phyloP scores from a whole-genome alignment of 2,113 vertebrate genomes.

The Channa maculata region DNA sequence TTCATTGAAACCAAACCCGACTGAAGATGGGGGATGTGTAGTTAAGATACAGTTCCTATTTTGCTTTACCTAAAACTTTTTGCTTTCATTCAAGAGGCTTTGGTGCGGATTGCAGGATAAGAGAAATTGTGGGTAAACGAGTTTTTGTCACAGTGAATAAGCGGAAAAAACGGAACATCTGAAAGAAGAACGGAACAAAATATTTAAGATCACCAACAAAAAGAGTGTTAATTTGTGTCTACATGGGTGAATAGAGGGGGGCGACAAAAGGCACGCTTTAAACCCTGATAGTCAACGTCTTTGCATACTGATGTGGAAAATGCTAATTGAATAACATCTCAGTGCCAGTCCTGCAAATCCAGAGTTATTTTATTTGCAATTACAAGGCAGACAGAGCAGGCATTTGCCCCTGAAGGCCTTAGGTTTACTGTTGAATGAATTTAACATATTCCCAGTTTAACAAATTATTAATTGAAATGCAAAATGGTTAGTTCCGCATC shows the following conservation, averaged over 20 bases:
- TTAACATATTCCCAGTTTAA: neutral
- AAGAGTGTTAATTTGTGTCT: neutral
- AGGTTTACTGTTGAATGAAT: neutral
- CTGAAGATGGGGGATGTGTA: neutral
- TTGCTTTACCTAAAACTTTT: neutral
- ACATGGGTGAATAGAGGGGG: too few relatives aligned
- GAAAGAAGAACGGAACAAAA: too few relatives aligned
- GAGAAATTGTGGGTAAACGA: too few relatives aligned
- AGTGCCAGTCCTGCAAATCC: neutral
- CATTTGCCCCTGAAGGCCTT: neutral
- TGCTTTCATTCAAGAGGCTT: neutral
- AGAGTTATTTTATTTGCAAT: conserved; percentile 20
- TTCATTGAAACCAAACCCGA: conserved; percentile 44
- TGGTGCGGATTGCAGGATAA: too few relatives aligned
- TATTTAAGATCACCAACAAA: neutral
- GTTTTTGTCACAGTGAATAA: too few relatives aligned
- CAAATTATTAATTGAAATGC: neutral
- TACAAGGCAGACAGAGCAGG: neutral
- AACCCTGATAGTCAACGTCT: neutral
- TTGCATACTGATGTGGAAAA: conserved; percentile 3
- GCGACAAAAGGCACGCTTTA: neutral
- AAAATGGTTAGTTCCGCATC: neutral
- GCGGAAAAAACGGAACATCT: too few relatives aligned
- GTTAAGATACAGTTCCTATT: neutral
- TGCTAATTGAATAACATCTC: conserved; percentile 24